These are phyloP conservation scores for Sphaerodactylus townsendi DNA, from an alignment of 2,113 vertebrate genomes.

Conservation along the genomic window DNA sequence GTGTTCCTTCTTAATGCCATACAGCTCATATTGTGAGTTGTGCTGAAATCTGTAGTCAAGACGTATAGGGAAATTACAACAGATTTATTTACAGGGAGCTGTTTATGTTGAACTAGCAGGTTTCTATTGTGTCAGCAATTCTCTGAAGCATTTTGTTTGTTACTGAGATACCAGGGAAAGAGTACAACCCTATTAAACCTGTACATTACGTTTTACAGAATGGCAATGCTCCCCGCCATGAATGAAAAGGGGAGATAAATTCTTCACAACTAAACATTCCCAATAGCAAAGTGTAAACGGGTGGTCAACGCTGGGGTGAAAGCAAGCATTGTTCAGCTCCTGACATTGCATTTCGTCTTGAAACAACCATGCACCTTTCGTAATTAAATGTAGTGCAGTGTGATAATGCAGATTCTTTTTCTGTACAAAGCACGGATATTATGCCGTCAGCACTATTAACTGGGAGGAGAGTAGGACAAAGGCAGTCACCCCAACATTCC, in stretches of 20 bases:
- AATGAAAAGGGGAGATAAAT: conserved; percentile 63
- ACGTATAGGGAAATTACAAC: conserved; percentile 73
- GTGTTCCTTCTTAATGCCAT: conserved; percentile 1
- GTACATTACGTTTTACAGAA: conserved; percentile 71
- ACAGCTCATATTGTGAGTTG: conserved; percentile 35
- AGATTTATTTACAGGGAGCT: conserved; percentile 77
- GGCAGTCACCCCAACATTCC: no score
- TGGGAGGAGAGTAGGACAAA: neutral
- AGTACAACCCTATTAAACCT: conserved; percentile 79
- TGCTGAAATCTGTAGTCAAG: conserved; percentile 64
- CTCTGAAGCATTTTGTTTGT: conserved; percentile 77
- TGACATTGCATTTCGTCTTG: conserved; percentile 14
- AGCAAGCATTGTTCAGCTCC: conserved; percentile 12
- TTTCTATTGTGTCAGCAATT: conserved; percentile 78
- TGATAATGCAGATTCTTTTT: conserved; percentile 17
- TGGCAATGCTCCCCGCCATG: conserved; percentile 66
- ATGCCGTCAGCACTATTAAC: neutral
- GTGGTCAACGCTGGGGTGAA: conserved; percentile 25
- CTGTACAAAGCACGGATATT: neutral
- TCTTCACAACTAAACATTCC: conserved; percentile 55
- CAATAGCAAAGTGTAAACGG: conserved; percentile 56
- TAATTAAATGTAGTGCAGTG: conserved; percentile 11
- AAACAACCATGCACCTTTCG: conserved; percentile 14
- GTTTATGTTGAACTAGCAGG: conserved; percentile 78
- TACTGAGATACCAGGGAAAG: conserved; percentile 69